phyloP scores from a whole-genome alignment of 2,797 vertebrate species.

The Acanthurus lineatus region DNA sequence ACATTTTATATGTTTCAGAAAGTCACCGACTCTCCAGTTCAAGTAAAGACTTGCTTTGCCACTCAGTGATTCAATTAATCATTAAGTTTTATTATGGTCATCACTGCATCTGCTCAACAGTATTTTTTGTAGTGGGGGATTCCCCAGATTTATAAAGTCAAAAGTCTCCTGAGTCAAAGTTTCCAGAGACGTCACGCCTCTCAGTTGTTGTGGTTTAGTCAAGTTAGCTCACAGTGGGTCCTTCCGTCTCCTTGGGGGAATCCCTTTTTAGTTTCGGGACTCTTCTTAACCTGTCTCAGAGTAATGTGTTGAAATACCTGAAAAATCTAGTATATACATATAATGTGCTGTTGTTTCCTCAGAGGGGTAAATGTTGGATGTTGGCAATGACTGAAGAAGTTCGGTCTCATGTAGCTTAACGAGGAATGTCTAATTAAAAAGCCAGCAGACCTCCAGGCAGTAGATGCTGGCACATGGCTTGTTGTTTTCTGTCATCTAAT shows the following conservation, averaged over 20 bases:
- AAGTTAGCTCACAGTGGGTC: not conserved
- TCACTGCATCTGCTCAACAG: too few species aligned
- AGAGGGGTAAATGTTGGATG: not conserved
- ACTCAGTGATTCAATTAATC: too few species aligned
- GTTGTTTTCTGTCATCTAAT: conserved; percentile 76
- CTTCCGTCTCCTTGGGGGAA: not conserved
- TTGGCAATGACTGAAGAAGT: conserved; percentile 12
- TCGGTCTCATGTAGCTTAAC: conserved; percentile 51
- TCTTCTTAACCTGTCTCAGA: conserved; percentile 22
- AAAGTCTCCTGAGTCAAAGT: not conserved
- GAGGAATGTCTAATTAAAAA: conserved; percentile 77
- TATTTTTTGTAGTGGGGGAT: not conserved
- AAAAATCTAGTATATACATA: not conserved
- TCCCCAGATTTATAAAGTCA: not conserved
- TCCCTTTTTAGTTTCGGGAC: not conserved
- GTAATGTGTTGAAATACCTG: not conserved
- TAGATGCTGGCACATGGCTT: conserved; percentile 58
- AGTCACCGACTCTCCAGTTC: too few species aligned
- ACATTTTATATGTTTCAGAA: conserved; percentile 10
- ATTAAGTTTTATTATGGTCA: too few species aligned
- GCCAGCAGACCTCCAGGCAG: conserved; percentile 60
- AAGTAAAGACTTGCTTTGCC: too few species aligned
- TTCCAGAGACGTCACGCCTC: not conserved
- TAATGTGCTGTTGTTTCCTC: not conserved
- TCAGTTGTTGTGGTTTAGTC: conserved; percentile 25